phyloP scores from a whole-genome alignment of 2,113 vertebrate species.

The Oenanthe melanoleuca region DNA sequence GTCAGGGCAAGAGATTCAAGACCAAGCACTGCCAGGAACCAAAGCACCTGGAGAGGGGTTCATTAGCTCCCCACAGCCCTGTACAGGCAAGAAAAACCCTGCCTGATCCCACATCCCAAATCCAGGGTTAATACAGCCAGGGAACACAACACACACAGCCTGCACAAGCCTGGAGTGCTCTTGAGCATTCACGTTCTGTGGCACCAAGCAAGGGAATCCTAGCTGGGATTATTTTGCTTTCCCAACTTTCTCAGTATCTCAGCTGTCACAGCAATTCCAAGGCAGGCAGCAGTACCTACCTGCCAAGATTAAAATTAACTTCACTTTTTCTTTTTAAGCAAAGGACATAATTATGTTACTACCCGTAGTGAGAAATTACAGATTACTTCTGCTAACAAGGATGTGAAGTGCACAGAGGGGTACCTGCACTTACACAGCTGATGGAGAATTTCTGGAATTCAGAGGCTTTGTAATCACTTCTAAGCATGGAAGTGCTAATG shows the following conservation, averaged over 20 bases:
- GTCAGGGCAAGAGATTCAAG: neutral
- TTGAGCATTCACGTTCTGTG: neutral
- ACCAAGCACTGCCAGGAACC: neutral
- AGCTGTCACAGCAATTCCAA: slow-evolving; percentile 35
- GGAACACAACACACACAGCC: neutral
- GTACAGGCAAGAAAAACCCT: neutral
- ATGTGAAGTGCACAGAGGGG: neutral
- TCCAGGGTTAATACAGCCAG: neutral
- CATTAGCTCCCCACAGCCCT: neutral
- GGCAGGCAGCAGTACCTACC: neutral
- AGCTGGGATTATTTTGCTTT: neutral
- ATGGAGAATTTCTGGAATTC: neutral
- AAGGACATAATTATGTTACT: slow-evolving; percentile 41
- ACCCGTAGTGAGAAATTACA: slow-evolving; percentile 38
- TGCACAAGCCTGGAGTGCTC: neutral
- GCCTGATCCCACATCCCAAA: neutral
- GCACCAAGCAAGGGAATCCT: neutral
- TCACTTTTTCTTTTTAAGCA: slow-evolving; percentile 23
- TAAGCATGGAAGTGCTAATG: neutral
- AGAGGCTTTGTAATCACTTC: neutral
- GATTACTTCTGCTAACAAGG: slow-evolving; percentile 4
- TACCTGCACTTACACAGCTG: neutral
- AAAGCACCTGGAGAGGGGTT: neutral
- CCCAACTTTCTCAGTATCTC: neutral
- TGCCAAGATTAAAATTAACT: slow-evolving; percentile 63